Evolutionary conservation across 1,140 invertebrate species (phyloP).

Genomic region (Ceratosolen fusciceps): DNA sequence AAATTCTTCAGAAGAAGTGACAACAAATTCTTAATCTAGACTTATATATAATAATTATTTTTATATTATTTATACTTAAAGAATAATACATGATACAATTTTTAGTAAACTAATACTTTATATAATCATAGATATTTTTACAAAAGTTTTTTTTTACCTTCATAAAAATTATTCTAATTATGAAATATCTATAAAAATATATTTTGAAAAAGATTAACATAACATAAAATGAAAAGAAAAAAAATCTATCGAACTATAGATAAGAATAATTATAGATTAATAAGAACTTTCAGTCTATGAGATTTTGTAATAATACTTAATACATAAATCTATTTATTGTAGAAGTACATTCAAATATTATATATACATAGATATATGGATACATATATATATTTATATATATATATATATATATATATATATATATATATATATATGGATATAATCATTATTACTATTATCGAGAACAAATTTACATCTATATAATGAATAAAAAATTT

Average conservation of each 20-base stretch:
- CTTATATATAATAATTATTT: conserved; percentile 13
- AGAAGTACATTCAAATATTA: conserved; percentile 26
- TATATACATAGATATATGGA: too few relatives aligned
- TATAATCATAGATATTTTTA: too few relatives aligned
- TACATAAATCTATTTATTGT: conserved; percentile 24
- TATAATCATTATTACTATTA: conserved; percentile 32
- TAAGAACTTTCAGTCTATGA: conserved; percentile 28
- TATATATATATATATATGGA: too few relatives aligned
- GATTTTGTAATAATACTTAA: conserved; percentile 37
- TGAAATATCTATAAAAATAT: background rate
- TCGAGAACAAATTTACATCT: conserved; percentile 21
- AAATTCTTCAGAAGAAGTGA: conserved; percentile 53
- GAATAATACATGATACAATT: background rate
- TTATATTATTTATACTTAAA: conserved; percentile 13
- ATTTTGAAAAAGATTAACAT: background rate
- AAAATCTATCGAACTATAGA: too few relatives aligned
- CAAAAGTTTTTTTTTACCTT: too few relatives aligned
- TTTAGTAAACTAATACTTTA: too few relatives aligned
- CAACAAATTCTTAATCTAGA: conserved; percentile 19
- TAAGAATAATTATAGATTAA: too few relatives aligned
- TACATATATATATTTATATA: too few relatives aligned
- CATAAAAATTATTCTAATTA: background rate
- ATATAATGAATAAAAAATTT: conserved; percentile 32
- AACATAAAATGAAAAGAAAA: conserved; percentile 5
- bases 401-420: too few relatives aligned